Percentiles rank a stretch among this genome's conserved stretches.
Evolutionary conservation across 2,888 invertebrate species (phyloP).

Genomic region (Drosophila neotestacea): DNA sequence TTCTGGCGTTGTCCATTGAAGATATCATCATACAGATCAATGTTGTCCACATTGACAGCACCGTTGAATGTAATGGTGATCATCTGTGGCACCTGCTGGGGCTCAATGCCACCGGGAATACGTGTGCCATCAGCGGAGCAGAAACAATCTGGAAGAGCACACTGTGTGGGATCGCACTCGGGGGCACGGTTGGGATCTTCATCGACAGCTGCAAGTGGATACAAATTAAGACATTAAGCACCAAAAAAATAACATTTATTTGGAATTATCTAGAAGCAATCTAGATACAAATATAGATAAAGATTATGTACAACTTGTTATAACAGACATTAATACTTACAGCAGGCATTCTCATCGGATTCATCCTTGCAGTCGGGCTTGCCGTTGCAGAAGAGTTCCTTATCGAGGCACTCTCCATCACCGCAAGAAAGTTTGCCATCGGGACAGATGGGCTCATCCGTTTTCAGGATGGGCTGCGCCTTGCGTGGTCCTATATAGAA

Average conservation of each 20-base stretch:
- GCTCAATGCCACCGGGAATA: slow-evolving; percentile 93
- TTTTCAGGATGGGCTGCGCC: slow-evolving; percentile 94
- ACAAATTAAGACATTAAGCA: neutral
- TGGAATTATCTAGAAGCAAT: too few species aligned
- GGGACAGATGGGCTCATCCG: slow-evolving; percentile 96
- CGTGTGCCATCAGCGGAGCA: slow-evolving; percentile 96
- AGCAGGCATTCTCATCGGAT: slow-evolving; percentile 97
- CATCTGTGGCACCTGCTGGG: slow-evolving; percentile 96
- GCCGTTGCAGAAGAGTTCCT: slow-evolving; percentile 96
- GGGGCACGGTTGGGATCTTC: slow-evolving; percentile 96
- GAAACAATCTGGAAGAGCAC: slow-evolving; percentile 95
- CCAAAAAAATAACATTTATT: too few species aligned
- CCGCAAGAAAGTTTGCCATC: slow-evolving; percentile 96
- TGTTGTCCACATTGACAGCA: slow-evolving; percentile 96
- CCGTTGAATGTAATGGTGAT: slow-evolving; percentile 97
- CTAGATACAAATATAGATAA: too few species aligned
- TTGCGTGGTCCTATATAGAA: slow-evolving; percentile 92
- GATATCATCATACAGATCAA: slow-evolving; percentile 95
- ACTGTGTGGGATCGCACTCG: slow-evolving; percentile 95
- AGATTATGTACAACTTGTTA: too few species aligned
- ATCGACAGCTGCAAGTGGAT: slow-evolving; percentile 89
- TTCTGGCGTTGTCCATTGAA: slow-evolving; percentile 94
- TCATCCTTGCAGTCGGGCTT: slow-evolving; percentile 97
- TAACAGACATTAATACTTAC: slow-evolving; percentile 88
- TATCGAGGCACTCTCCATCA: slow-evolving; percentile 96